Percentiles rank a stretch among this genome's conserved stretches.
Evolutionary conservation across 2,888 invertebrate genomes (phyloP).

Genomic region (Eilema sororculum): DNA sequence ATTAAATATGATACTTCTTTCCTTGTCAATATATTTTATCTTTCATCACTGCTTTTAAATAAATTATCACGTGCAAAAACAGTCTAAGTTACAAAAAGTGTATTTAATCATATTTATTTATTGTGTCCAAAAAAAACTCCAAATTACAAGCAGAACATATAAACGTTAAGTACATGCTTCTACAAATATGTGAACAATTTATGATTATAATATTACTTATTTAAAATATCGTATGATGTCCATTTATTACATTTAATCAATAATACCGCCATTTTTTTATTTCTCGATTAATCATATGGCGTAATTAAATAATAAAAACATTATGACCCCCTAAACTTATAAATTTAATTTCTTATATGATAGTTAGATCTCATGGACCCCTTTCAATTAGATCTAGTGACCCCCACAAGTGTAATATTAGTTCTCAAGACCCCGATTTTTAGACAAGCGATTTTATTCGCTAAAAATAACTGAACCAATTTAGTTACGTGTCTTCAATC

Average conservation of each 20-base stretch:
- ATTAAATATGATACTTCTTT: no score
- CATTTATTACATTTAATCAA: not conserved
- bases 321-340: not conserved
- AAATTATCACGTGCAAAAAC: no score
- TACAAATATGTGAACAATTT: no score
- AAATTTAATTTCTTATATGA: not conserved
- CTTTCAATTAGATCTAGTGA: slow-evolving; percentile 10
- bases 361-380: not conserved
- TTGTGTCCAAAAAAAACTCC: not conserved
- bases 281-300: not conserved
- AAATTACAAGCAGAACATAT: not conserved
- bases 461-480: slow-evolving; percentile 11
- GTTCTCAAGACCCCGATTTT: slow-evolving; percentile 8
- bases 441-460: slow-evolving; percentile 9
- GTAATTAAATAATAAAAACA: not conserved
- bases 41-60: no score
- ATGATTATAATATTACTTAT: not conserved
- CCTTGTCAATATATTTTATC: no score
- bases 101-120: not conserved
- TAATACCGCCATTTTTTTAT: not conserved
- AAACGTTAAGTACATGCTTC: no score
- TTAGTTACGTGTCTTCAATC: slow-evolving; percentile 60
- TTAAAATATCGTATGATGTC: not conserved
- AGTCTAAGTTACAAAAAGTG: no score
- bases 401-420: slow-evolving; percentile 13